These are phyloP conservation scores for Hoplostethus atlanticus DNA, from an alignment of 2,797 vertebrate genomes.

Conservation along the genomic window DNA sequence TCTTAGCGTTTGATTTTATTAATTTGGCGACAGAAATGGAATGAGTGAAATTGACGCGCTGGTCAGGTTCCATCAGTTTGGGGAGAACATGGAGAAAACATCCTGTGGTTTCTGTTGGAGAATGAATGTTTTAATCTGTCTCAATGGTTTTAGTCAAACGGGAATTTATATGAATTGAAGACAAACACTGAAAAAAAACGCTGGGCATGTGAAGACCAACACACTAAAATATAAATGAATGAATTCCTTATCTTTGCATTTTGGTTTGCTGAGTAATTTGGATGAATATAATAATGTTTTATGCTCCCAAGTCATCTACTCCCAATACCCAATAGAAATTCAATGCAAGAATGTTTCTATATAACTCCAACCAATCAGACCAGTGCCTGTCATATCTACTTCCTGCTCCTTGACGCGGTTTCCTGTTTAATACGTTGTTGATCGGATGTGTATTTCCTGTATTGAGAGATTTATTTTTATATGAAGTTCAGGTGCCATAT, in stretches of 20 bases:
- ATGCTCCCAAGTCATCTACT: not conserved
- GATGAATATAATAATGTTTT: too few relatives aligned
- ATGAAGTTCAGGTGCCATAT: conserved; percentile 86
- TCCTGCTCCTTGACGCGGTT: conserved; percentile 36
- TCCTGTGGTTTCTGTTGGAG: conserved; percentile 29
- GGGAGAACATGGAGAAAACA: conserved; percentile 36
- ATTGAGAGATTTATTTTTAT: conserved; percentile 81
- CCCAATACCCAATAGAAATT: conserved; percentile 5
- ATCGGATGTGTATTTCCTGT: conserved; percentile 61
- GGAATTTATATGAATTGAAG: not conserved
- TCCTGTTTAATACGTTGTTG: conserved; percentile 37
- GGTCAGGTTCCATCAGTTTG: conserved; percentile 25
- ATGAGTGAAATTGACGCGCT: not conserved
- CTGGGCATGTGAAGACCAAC: too few relatives aligned
- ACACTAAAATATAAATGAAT: too few relatives aligned
- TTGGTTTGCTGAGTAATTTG: not conserved
- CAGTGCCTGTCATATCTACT: conserved; percentile 12
- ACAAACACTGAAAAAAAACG: too few relatives aligned
- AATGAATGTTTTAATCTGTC: conserved; percentile 17
- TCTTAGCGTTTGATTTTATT: not conserved
- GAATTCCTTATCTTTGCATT: not conserved
- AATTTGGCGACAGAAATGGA: conserved; percentile 1
- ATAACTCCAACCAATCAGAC: not conserved
- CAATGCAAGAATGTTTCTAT: conserved; percentile 16
- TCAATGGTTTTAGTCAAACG: not conserved